A percentile compares a stretch with the other conserved stretches of the same genome.
phyloP scores from a whole-genome alignment of 2,797 vertebrate species.

The Australoheros facetus region DNA sequence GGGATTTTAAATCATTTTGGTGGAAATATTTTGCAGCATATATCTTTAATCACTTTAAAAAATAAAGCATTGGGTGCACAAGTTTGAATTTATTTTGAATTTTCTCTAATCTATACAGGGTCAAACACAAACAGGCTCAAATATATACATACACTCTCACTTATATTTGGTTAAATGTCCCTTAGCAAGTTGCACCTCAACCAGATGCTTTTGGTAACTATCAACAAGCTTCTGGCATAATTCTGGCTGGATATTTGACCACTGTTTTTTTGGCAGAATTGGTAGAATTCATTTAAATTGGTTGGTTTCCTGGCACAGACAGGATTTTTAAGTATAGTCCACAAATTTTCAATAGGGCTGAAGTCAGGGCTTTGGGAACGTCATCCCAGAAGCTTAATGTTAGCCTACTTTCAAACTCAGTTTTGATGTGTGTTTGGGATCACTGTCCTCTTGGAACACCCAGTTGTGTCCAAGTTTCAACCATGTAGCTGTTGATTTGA shows the following conservation, averaged over 20 bases:
- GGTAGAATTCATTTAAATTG: neutral
- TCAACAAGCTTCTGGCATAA: neutral
- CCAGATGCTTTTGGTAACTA: neutral
- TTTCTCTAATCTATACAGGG: neutral
- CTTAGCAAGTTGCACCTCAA: neutral
- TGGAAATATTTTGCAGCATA: neutral
- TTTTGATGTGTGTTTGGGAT: neutral
- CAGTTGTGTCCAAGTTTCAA: neutral
- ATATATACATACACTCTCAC: too few species aligned
- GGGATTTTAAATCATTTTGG: neutral
- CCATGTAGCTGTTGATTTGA: neutral
- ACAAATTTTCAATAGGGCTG: too few species aligned
- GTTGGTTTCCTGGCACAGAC: too few species aligned
- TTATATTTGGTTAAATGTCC: neutral
- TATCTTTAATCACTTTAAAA: too few species aligned
- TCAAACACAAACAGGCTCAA: too few species aligned
- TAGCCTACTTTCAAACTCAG: neutral
- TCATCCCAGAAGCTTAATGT: neutral
- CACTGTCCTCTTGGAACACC: neutral
- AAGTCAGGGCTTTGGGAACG: too few species aligned
- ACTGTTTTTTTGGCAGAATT: neutral
- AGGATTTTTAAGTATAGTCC: too few species aligned
- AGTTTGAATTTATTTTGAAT: neutral
- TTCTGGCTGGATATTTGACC: neutral
- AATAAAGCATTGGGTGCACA: neutral